Evolutionary conservation across 2,113 vertebrate genomes (phyloP).

Genomic region (Mustelus asterias): DNA sequence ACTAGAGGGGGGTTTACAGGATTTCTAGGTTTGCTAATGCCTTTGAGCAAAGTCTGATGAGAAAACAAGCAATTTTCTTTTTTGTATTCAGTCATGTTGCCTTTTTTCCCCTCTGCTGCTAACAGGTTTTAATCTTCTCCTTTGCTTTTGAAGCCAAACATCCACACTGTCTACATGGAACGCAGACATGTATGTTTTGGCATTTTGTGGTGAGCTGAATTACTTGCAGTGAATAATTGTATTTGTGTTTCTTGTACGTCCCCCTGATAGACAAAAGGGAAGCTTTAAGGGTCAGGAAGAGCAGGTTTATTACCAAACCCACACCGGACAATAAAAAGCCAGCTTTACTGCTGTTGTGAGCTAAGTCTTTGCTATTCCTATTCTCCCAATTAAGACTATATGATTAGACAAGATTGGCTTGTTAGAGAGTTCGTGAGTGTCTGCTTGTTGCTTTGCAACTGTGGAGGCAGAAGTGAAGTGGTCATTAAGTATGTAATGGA

Average conservation of each 20-base stretch:
- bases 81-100: constrained; percentile 14
- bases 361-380: not conserved
- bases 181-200: not conserved
- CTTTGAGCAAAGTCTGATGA: not conserved
- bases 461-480: constrained; percentile 16
- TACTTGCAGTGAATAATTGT: not conserved
- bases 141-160: not conserved
- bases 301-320: constrained; percentile 5
- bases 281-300: constrained; percentile 6
- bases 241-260: not conserved
- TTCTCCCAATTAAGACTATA: not conserved
- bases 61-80: not conserved
- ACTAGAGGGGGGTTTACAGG: too few relatives aligned
- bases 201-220: not conserved
- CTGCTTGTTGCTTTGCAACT: constrained; percentile 30
- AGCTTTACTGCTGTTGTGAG: not conserved
- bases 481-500: not conserved
- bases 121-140: not conserved
- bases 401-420: not conserved
- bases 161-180: not conserved
- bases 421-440: not conserved
- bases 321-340: not conserved
- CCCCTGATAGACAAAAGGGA: not conserved
- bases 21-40: not conserved
- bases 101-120: not conserved